phyloP scores from a whole-genome alignment of 2,888 invertebrate species.

The Cerastis leucographa region DNA sequence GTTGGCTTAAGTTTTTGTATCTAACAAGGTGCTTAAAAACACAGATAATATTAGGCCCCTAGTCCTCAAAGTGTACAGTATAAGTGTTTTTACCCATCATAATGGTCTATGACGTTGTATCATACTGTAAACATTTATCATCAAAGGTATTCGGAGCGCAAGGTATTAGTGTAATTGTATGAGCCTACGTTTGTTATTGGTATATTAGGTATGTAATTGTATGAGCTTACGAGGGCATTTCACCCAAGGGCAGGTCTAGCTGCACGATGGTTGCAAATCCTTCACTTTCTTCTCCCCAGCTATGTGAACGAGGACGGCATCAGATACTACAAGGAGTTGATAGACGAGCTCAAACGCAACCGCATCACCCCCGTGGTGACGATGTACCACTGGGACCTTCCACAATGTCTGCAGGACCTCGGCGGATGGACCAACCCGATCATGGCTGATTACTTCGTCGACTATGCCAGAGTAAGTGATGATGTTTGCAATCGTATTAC shows the following conservation, averaged over 20 bases:
- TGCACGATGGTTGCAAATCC: not conserved
- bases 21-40: not conserved
- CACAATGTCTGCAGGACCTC: slow-evolving; percentile 90
- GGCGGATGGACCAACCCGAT: slow-evolving; percentile 92
- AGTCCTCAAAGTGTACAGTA: not conserved
- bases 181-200: too few species aligned
- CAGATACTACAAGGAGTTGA: slow-evolving; percentile 91
- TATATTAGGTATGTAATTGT: too few species aligned
- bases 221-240: not conserved
- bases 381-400: slow-evolving; percentile 93
- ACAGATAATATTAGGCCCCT: not conserved
- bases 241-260: not conserved
- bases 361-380: slow-evolving; percentile 92
- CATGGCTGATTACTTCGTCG: slow-evolving; percentile 91
- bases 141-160: not conserved
- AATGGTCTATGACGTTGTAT: not conserved
- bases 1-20: not conserved
- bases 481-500: not conserved
- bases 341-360: slow-evolving; percentile 88
- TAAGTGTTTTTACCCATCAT: not conserved
- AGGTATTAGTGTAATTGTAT: not conserved
- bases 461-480: slow-evolving; percentile 89
- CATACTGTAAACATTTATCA: not conserved
- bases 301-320: slow-evolving; percentile 83
- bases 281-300: slow-evolving; percentile 61